Base-by-base conservation (phyloP, 2,797 vertebrate species). In the Cyprinella venusta region DNA sequence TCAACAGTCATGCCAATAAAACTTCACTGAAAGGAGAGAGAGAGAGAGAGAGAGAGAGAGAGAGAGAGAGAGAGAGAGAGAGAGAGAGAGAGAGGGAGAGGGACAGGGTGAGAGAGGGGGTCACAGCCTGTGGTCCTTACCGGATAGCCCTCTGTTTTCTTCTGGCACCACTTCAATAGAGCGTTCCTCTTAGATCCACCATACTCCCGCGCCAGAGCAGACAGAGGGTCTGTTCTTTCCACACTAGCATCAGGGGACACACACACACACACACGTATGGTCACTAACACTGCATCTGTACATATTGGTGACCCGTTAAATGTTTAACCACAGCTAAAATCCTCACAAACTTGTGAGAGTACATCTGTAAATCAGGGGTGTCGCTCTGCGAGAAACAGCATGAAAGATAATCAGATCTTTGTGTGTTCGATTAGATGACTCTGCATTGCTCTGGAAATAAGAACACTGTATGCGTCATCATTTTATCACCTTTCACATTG, bases 141-240 rank as follows among this genome's bases (percentile, higher is more conserved):
- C 94, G 95, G 96, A 91, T 99, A 99, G 87, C 97, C 97, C 88
- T 99, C 95, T 84, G 97, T 99, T 93, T 98, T 99, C 94, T 96
- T 98, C 94, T 99, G 98, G 92, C 98, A 99, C 98, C 98, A 99
- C 91, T 97, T 99, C 92, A 99, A 93, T 86, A 99, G 91, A 89
- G 98, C 98, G 16, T 99, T 99, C 89, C 97, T 97, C 92, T 99
- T 99, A 16, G 98, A 99, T 89, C 98, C 98, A 1, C 98, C 98
- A 0, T 98, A 99, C 87, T 99, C 96, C 91, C 96, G 94, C 84
- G 98, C 97, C 92, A 99, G 91, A 50, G 97, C 96, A 76, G 96
- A 96, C 94, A 99, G 92, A 0, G 97, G 98, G 92, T 99, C 98
- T 89, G 96, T 98, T 91, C 97, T 96, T 94, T 99, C 98, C 95